Evolutionary conservation across 2,797 vertebrate species (phyloP).

Genomic region (Cossypha caffra): DNA sequence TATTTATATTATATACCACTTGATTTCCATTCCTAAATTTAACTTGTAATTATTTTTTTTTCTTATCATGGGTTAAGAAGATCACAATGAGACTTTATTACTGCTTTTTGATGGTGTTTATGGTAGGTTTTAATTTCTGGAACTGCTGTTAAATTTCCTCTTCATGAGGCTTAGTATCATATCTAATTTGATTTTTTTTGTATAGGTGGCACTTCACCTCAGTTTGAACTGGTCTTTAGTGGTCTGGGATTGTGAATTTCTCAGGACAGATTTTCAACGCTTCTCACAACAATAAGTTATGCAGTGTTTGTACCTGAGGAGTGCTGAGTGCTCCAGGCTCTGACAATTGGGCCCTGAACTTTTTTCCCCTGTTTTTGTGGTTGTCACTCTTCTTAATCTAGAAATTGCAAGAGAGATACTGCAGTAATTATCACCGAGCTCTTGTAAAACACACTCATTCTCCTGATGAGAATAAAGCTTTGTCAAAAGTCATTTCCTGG

Average conservation of each 20-base stretch:
- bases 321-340: not conserved
- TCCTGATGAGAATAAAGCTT: not conserved
- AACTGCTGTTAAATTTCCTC: not conserved
- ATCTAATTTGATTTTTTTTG: not conserved
- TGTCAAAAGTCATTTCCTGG: not conserved
- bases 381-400: not conserved
- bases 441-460: not conserved
- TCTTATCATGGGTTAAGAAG: not conserved
- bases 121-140: not conserved
- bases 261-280: not conserved
- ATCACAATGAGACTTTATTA: not conserved
- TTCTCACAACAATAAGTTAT: not conserved
- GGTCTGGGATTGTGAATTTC: not conserved
- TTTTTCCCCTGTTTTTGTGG: not conserved
- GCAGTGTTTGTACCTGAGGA: not conserved
- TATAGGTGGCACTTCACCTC: not conserved
- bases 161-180: not conserved
- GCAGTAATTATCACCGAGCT: fast-evolving
- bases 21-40: not conserved
- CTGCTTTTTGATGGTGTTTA: not conserved
- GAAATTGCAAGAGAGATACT: not conserved
- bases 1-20: not conserved
- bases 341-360: not conserved
- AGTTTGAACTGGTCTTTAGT: not conserved
- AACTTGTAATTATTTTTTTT: not conserved